Percentiles rank a stretch among this genome's conserved stretches.
These are phyloP conservation scores for Leptoteleia sp. DNA, from an alignment of 1,140 invertebrate species.

Conservation along the genomic window DNA sequence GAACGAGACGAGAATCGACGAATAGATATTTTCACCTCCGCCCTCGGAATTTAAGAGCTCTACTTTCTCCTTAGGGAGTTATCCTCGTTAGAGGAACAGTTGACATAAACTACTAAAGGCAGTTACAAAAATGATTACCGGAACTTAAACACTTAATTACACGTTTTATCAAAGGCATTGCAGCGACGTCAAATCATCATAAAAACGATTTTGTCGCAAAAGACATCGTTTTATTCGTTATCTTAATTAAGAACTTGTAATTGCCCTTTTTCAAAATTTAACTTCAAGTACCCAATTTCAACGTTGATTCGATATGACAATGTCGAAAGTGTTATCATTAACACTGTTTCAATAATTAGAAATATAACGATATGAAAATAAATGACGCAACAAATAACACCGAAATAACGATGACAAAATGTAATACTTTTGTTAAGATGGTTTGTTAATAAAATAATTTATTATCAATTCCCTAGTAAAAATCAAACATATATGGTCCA, in stretches of 20 bases:
- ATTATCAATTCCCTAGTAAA: too few species aligned
- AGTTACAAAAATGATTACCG: conserved; percentile 50
- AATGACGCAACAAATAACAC: too few species aligned
- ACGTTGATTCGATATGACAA: too few species aligned
- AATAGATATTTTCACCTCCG: conserved; percentile 65
- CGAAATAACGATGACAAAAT: too few species aligned
- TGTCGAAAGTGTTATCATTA: too few species aligned
- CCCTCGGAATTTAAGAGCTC: conserved; percentile 60
- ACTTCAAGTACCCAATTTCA: too few species aligned
- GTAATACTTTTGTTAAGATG: too few species aligned
- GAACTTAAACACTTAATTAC: conserved; percentile 47
- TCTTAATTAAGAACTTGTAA: background rate
- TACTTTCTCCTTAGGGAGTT: conserved; percentile 60
- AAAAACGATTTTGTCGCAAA: background rate
- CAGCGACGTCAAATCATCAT: background rate
- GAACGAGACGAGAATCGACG: conserved; percentile 64
- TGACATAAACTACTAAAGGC: conserved; percentile 59
- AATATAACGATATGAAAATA: too few species aligned
- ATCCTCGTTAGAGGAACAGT: conserved; percentile 67
- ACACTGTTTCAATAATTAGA: too few species aligned
- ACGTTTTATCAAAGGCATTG: conserved; percentile 16
- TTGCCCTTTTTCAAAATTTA: too few species aligned
- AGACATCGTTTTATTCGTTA: background rate
- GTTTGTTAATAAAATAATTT: too few species aligned
- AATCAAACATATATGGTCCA: too few species aligned